A percentile compares a stretch with the other conserved stretches of the same genome.
These are phyloP conservation scores for Sterrhoptilus dennistouni DNA, from an alignment of 2,113 vertebrate species.

Conservation along the genomic window DNA sequence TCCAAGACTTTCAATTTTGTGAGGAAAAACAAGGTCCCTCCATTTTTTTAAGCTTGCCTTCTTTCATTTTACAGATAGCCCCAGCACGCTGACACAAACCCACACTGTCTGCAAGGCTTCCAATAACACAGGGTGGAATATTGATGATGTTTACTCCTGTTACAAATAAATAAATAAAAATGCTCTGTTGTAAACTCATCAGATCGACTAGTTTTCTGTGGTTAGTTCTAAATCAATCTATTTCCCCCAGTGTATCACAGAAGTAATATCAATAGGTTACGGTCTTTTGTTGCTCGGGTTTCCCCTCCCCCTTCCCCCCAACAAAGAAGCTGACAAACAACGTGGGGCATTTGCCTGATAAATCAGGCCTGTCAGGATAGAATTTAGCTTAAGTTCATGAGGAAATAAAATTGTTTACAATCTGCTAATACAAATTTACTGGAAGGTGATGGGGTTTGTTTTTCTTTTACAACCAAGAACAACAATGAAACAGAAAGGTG, in stretches of 20 bases:
- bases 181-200: slow-evolving; percentile 31
- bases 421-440: not conserved
- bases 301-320: slow-evolving; percentile 50
- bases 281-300: slow-evolving; percentile 53
- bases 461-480: not conserved
- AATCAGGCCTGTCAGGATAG: not conserved
- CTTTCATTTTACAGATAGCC: slow-evolving; percentile 1
- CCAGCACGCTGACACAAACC: not conserved
- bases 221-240: slow-evolving; percentile 39
- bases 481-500: not conserved
- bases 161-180: slow-evolving; percentile 55
- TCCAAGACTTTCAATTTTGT: not conserved
- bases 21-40: not conserved
- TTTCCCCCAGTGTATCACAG: not conserved
- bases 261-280: slow-evolving; percentile 49
- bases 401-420: slow-evolving; percentile 11
- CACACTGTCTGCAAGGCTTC: not conserved
- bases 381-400: not conserved
- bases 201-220: slow-evolving; percentile 37
- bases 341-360: slow-evolving; percentile 1
- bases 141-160: slow-evolving; percentile 29
- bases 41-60: not conserved
- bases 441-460: not conserved
- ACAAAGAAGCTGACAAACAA: slow-evolving; percentile 53
- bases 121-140: not conserved